Base-by-base conservation (phyloP, 2,113 vertebrate species). In the Sceloporus tristichus region DNA sequence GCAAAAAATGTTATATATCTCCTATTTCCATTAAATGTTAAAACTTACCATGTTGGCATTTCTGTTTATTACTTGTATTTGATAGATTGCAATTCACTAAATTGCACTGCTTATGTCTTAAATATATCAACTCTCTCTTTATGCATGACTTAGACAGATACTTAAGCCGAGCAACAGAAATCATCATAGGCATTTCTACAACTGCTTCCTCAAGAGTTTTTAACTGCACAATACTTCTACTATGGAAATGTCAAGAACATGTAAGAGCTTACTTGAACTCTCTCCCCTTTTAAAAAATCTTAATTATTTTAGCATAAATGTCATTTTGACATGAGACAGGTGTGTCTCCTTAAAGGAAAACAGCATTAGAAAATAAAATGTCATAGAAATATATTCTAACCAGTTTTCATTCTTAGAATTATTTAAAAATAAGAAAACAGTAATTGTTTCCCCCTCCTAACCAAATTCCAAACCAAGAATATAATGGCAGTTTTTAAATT, bases 191-290 rank as follows among this genome's bases (percentile, higher is more conserved):
- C 70, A 42, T 73, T 62, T 34, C 48, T 56, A 16, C 84, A 4
- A 7, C 66, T 86, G 62, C 87, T 56, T 88, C 88, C 84, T 87
- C 54, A 27, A 71, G 65, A 81, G 34, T 77, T 0, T 19, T 9
- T 90, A 90, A 92, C 74, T 38, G 90, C 87, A 91, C 25, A 74
- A 56, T 59, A 77, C 84, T 79, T 76, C 13, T 74, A 53, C 79
- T 88, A 87, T 48, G 89, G 78, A 92, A 90, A 88, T 19, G 19
- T 88, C 88, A 91, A 88, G 66, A 79, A 91, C 86, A 86, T 6
- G 29, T 48, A 10, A 79, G 77, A 56, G 89, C 77, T 88, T 90
- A 84, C 38, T 53, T 85, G 48, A 84, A 82, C 65, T 75, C 68
- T 54, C 88, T 88, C 66, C 73, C 34, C 76, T 78, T 86, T 70